Conservation (phyloP, 92 coral and sea anemone species). For the Umimayanthus kanabou region DNA sequence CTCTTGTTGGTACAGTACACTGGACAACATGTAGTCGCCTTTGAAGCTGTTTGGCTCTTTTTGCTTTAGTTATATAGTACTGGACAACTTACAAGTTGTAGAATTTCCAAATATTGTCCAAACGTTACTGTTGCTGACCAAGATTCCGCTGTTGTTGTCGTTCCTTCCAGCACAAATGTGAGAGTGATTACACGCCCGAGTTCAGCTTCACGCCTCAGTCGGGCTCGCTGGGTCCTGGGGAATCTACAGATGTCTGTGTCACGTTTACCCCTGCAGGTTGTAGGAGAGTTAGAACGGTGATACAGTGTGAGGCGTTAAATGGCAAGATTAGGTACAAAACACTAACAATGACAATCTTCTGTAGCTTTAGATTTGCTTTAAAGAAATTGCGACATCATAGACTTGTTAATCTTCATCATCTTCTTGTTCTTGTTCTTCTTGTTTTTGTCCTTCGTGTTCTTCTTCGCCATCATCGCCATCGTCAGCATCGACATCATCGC, state of each 20-base stretch:
- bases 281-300: conserved; percentile 82
- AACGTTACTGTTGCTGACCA: too few relatives aligned
- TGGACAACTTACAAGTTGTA: too few relatives aligned
- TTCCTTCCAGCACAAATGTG: conserved; percentile 29
- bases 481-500: background rate
- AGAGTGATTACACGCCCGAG: conserved; percentile 59
- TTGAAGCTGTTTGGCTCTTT: background rate
- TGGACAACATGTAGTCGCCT: background rate
- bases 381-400: background rate
- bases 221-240: conserved; percentile 79
- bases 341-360: background rate
- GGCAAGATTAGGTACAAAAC: conserved; percentile 71
- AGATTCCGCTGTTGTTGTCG: too few relatives aligned
- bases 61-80: background rate
- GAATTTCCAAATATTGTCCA: too few relatives aligned
- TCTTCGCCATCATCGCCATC: background rate
- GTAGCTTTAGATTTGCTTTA: background rate
- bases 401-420: background rate
- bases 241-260: conserved; percentile 60
- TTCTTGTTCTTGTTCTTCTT: too few relatives aligned
- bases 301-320: conserved; percentile 75
- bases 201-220: conserved; percentile 75
- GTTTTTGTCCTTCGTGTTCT: too few relatives aligned
- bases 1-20: background rate
- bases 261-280: conserved; percentile 63